phyloP scores from a whole-genome alignment of 2,113 vertebrate genomes.

The Enhydra lutris region DNA sequence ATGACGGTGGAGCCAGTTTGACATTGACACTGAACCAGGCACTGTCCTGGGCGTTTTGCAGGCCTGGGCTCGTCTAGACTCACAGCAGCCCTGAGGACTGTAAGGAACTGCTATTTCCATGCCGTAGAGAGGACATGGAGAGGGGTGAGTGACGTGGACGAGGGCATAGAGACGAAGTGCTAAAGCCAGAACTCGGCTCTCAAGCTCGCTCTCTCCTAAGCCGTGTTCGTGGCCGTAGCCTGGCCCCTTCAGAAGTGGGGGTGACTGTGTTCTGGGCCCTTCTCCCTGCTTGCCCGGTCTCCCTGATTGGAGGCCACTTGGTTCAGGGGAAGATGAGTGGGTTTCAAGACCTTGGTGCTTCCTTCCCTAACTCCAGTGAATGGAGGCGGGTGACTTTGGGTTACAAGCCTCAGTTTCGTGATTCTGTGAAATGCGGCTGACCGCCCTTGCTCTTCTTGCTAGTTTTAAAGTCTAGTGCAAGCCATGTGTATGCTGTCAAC shows the following conservation, averaged over 20 bases:
- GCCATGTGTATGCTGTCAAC: neutral
- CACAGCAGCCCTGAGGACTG: neutral
- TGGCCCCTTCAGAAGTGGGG: accelerated
- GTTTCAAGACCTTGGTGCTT: neutral
- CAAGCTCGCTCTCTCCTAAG: neutral
- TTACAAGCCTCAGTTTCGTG: neutral
- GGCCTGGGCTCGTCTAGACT: neutral
- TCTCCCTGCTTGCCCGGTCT: neutral
- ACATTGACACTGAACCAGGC: neutral
- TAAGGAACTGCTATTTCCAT: neutral
- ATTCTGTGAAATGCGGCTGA: neutral
- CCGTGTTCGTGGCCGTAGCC: neutral
- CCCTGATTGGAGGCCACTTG: neutral
- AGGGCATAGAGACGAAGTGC: neutral
- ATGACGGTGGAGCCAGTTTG: neutral
- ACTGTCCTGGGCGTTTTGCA: neutral
- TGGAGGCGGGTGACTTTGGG: too few relatives aligned
- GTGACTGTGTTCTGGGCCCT: neutral
- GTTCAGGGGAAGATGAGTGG: neutral
- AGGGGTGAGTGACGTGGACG: neutral
- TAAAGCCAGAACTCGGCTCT: neutral
- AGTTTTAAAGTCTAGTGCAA: neutral
- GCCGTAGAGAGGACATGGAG: neutral
- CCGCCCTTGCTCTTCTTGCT: neutral
- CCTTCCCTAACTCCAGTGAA: neutral